These are phyloP conservation scores for Papilio dardanus DNA, from an alignment of 1,140 invertebrate genomes.

Conservation along the genomic window DNA sequence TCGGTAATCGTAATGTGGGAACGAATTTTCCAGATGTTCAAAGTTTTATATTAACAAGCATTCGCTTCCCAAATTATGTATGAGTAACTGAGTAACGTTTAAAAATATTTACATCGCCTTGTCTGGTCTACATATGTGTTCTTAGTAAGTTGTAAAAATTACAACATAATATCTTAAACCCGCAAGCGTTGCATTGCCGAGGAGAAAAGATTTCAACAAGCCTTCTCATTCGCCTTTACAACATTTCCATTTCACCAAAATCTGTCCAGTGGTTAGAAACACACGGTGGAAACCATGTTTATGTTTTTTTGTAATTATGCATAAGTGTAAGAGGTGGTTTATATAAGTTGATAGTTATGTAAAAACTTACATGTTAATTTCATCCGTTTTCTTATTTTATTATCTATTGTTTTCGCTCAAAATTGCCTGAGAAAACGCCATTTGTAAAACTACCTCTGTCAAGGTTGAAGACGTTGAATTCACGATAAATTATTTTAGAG, in stretches of 20 bases:
- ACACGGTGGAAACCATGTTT: neutral
- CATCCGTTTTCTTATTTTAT: too few species aligned
- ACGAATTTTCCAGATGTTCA: neutral
- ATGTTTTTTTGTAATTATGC: too few species aligned
- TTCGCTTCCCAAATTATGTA: neutral
- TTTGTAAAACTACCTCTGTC: too few species aligned
- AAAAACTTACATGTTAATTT: too few species aligned
- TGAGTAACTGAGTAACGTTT: neutral
- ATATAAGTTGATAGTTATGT: too few species aligned
- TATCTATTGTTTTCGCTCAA: too few species aligned
- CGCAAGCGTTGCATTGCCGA: neutral
- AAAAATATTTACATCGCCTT: slow-evolving; percentile 13
- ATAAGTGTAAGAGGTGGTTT: too few species aligned
- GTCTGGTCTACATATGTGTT: neutral
- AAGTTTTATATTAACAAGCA: neutral
- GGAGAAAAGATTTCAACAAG: neutral
- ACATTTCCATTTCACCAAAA: too few species aligned
- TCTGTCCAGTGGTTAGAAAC: neutral
- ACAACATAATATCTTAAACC: too few species aligned
- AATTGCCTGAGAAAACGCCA: too few species aligned
- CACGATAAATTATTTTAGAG: too few species aligned
- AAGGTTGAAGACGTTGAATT: too few species aligned
- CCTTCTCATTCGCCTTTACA: neutral
- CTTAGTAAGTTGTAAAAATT: neutral
- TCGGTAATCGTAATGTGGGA: neutral